Evolutionary conservation across 2,113 vertebrate genomes (phyloP).

Genomic region (Hippocampus abdominalis): DNA sequence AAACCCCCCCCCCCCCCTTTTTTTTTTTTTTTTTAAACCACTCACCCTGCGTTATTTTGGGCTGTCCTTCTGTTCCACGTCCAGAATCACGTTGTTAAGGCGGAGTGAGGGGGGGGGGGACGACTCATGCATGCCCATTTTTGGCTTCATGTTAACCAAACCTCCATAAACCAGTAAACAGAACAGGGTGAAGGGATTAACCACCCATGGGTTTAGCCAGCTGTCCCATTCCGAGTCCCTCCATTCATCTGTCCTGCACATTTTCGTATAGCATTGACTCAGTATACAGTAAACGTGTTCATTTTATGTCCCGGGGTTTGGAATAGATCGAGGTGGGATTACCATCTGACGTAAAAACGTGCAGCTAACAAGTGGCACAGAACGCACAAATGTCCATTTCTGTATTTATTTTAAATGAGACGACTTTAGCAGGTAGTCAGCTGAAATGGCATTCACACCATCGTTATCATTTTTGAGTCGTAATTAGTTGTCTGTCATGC

Average conservation of each 20-base stretch:
- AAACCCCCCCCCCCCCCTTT: background rate
- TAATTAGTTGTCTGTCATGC: background rate
- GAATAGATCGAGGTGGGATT: background rate
- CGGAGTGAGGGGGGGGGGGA: too few relatives aligned
- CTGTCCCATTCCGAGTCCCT: background rate
- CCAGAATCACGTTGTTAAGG: background rate
- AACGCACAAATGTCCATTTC: background rate
- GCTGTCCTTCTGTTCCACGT: conserved; percentile 5
- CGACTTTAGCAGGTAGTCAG: background rate
- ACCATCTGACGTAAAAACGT: background rate
- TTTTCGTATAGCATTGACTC: background rate
- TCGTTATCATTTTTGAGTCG: too few relatives aligned
- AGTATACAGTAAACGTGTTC: background rate
- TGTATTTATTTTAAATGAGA: background rate
- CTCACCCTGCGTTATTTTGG: conserved; percentile 2
- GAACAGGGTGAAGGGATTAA: conserved; percentile 7
- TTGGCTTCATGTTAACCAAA: background rate
- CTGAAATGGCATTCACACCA: background rate
- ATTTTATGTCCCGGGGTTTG: background rate
- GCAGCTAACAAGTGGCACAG: background rate
- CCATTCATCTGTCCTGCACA: background rate
- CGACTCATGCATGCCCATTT: background rate
- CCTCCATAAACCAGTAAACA: background rate
- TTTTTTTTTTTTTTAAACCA: background rate
- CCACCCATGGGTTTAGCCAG: background rate